A percentile compares a stretch with the other conserved stretches of the same genome.
These are phyloP conservation scores for Hydrozoanthus gracilis DNA, from an alignment of 92 coral and sea anemone species.

Conservation along the genomic window DNA sequence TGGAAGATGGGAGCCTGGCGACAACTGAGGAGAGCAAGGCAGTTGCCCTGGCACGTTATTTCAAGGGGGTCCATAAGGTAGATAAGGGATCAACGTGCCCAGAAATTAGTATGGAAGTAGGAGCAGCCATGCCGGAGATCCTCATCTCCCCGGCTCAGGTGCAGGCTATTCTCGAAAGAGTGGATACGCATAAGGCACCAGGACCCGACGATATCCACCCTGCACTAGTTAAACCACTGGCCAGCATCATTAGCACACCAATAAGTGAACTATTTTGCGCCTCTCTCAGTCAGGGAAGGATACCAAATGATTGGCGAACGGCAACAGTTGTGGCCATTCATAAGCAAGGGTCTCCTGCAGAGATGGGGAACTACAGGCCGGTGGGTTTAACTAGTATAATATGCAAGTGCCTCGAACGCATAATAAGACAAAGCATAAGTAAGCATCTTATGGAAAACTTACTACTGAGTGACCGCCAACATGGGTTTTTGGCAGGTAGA, in stretches of 20 bases:
- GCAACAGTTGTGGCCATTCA: background rate
- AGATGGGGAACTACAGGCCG: background rate
- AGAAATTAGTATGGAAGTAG: background rate
- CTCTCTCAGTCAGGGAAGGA: background rate
- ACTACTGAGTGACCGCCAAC: background rate
- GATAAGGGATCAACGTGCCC: background rate
- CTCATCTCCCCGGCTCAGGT: background rate
- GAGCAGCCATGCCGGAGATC: background rate
- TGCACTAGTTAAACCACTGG: slow-evolving; percentile 2
- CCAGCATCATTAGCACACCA: background rate
- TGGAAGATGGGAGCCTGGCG: background rate
- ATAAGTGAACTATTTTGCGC: background rate
- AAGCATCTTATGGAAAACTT: background rate
- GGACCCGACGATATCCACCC: background rate
- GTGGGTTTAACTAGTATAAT: background rate
- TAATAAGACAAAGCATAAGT: background rate
- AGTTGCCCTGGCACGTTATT: background rate
- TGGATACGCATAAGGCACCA: background rate
- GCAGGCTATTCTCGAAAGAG: background rate
- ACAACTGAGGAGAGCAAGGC: background rate
- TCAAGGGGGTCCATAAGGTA: background rate
- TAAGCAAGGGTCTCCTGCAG: background rate
- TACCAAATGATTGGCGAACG: background rate
- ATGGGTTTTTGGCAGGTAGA: background rate
- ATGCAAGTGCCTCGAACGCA: background rate